Evolutionary conservation across 2,888 invertebrate species (phyloP).

Genomic region (Eristalis tenax): DNA sequence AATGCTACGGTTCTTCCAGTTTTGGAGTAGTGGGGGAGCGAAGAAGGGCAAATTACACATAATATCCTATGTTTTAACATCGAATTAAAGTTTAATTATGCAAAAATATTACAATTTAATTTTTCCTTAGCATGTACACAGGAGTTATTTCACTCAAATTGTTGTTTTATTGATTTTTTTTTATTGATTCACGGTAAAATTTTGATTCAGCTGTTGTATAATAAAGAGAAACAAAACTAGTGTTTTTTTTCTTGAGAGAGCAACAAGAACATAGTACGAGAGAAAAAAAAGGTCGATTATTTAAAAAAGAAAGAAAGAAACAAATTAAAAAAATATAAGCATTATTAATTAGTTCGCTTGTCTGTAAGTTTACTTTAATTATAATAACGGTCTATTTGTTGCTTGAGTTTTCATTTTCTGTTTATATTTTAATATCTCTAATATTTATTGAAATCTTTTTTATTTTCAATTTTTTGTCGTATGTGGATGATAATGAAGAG

Average conservation of each 20-base stretch:
- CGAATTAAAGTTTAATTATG: constrained; percentile 53
- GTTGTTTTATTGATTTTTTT: constrained; percentile 2
- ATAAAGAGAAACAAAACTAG: constrained; percentile 21
- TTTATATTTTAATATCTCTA: constrained; percentile 51
- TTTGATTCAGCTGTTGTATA: constrained; percentile 15
- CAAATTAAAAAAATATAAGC: constrained; percentile 33
- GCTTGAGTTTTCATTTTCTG: constrained; percentile 35
- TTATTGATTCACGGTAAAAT: constrained; percentile 28
- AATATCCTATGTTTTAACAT: constrained; percentile 58
- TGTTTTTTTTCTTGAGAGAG: constrained; percentile 38
- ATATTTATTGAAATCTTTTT: constrained; percentile 51
- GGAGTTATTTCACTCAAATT: constrained; percentile 11
- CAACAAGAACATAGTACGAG: constrained; percentile 39
- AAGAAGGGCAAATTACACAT: constrained; percentile 57
- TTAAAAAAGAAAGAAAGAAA: constrained; percentile 19
- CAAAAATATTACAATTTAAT: constrained; percentile 58
- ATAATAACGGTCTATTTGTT: constrained; percentile 56
- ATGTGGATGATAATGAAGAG: constrained; percentile 72
- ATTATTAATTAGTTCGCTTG: constrained; percentile 43
- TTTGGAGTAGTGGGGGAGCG: background rate
- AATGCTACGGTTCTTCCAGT: constrained; percentile 16
- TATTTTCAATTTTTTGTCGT: constrained; percentile 51
- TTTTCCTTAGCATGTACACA: constrained; percentile 45
- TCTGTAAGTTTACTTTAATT: constrained; percentile 40
- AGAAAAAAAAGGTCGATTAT: constrained; percentile 36